A percentile compares a stretch with the other conserved stretches of the same genome.
Conservation (phyloP, 2,888 invertebrate genomes). For the Cactoblastis cactorum region DNA sequence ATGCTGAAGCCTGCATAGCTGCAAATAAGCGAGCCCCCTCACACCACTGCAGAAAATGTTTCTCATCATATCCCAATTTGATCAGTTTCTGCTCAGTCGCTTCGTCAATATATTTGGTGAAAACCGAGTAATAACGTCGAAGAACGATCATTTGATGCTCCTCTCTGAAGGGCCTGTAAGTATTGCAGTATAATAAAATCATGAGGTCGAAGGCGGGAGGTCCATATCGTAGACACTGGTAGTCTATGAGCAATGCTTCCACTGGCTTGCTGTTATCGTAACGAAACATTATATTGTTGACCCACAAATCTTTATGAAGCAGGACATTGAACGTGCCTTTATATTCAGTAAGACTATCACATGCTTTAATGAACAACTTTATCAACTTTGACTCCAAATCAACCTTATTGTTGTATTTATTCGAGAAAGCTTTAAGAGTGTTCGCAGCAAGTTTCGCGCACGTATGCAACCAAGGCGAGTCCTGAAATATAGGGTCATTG, state of each 20-base stretch:
- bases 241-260: constrained; percentile 55
- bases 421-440: constrained; percentile 45
- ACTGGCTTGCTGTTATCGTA: constrained; percentile 40
- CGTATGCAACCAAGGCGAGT: constrained; percentile 47
- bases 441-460: constrained; percentile 48
- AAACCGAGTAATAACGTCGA: constrained; percentile 43
- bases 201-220: constrained; percentile 63
- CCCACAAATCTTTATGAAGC: constrained; percentile 63
- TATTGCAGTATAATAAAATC: constrained; percentile 47
- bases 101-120: constrained; percentile 34
- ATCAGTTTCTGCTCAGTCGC: constrained; percentile 35
- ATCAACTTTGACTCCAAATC: constrained; percentile 38
- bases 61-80: constrained; percentile 34
- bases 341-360: constrained; percentile 39
- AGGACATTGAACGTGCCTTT: constrained; percentile 50
- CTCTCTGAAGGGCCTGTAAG: constrained; percentile 43
- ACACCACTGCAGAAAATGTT: constrained; percentile 34
- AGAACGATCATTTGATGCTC: constrained; percentile 38
- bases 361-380: constrained; percentile 38
- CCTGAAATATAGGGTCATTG: constrained; percentile 41
- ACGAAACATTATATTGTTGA: constrained; percentile 60
- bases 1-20: constrained; percentile 26
- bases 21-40: constrained; percentile 40
- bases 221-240: constrained; percentile 54
- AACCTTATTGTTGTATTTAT: constrained; percentile 29